These are phyloP conservation scores for Spodoptera picta DNA, from an alignment of 2,888 invertebrate genomes.

Conservation along the genomic window DNA sequence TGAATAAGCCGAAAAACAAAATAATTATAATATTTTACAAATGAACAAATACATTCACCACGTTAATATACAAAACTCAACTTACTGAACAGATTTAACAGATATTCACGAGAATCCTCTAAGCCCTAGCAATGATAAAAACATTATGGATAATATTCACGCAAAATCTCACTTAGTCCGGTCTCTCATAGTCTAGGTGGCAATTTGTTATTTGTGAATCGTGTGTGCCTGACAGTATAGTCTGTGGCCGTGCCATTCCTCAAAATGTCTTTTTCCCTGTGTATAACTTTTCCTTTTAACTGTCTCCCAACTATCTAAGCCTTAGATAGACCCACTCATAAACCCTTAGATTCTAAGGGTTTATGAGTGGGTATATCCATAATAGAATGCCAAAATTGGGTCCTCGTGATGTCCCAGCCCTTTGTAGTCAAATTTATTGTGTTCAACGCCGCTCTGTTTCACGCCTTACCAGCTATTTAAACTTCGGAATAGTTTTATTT, in stretches of 20 bases:
- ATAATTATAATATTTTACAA: too few relatives aligned
- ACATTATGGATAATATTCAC: too few relatives aligned
- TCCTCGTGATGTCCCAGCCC: constrained; percentile 28
- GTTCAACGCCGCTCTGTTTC: constrained; percentile 20
- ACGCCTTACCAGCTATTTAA: constrained; percentile 6
- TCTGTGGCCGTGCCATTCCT: background rate
- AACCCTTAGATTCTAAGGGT: too few relatives aligned
- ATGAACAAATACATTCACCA: too few relatives aligned
- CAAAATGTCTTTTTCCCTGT: background rate
- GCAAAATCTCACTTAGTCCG: background rate
- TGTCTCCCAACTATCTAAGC: constrained; percentile 23
- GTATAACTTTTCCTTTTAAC: constrained; percentile 34
- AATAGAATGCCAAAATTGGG: constrained; percentile 53
- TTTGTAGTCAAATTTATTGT: constrained; percentile 48
- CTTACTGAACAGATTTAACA: too few relatives aligned
- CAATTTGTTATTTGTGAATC: background rate
- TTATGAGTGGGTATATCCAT: constrained; percentile 40
- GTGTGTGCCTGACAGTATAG: background rate
- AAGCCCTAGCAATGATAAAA: too few relatives aligned
- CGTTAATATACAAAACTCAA: too few relatives aligned
- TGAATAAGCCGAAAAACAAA: too few relatives aligned
- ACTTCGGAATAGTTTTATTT: constrained; percentile 33
- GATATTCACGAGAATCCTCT: too few relatives aligned
- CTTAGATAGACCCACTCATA: too few relatives aligned
- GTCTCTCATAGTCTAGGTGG: background rate